Percentiles rank a stretch among this genome's conserved stretches.
These are phyloP conservation scores for Spicauda simplicius DNA, from an alignment of 2,888 invertebrate genomes.

Conservation along the genomic window DNA sequence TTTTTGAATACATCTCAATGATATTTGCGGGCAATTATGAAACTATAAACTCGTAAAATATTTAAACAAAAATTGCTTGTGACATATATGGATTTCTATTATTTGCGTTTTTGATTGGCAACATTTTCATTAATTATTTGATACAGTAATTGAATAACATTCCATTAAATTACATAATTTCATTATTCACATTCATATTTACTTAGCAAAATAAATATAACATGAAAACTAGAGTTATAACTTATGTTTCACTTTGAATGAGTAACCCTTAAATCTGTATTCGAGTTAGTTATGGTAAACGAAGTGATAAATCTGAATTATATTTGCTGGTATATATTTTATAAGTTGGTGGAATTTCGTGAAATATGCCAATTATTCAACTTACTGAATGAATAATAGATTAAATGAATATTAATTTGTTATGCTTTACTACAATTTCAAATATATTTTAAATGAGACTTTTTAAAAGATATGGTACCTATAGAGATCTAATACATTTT, in stretches of 20 bases:
- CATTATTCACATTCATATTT: not conserved
- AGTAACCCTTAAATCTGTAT: slow-evolving; percentile 23
- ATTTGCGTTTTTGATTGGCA: no score
- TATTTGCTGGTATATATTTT: slow-evolving; percentile 31
- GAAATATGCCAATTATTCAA: slow-evolving; percentile 30
- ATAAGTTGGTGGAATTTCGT: slow-evolving; percentile 29
- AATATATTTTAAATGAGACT: no score
- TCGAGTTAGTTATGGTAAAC: slow-evolving; percentile 33
- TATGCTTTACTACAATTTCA: not conserved
- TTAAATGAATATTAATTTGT: slow-evolving; percentile 1
- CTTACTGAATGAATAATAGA: slow-evolving; percentile 25
- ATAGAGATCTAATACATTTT: no score
- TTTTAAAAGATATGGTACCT: no score
- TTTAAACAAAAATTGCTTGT: no score
- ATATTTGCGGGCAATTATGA: no score
- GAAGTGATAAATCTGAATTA: slow-evolving; percentile 30
- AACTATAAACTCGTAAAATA: no score
- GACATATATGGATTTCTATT: no score
- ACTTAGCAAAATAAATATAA: slow-evolving; percentile 10
- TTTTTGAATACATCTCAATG: no score
- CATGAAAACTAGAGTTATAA: slow-evolving; percentile 9
- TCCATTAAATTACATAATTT: no score
- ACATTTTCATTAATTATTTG: no score
- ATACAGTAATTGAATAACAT: no score
- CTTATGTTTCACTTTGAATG: slow-evolving; percentile 27